These are phyloP conservation scores for Colossoma macropomum DNA, from an alignment of 2,113 vertebrate species.

Conservation along the genomic window DNA sequence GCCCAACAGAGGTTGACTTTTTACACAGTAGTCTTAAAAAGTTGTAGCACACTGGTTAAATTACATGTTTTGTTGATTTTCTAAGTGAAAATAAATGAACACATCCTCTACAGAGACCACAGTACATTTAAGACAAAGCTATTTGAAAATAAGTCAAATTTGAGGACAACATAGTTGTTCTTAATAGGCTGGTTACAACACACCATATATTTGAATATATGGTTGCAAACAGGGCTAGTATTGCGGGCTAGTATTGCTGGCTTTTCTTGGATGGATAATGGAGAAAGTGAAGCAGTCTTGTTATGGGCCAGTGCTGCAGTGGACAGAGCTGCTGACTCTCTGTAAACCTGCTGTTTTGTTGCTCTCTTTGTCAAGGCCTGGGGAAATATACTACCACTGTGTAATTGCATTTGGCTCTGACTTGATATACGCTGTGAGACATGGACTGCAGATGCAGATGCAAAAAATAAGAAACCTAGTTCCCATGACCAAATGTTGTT, in stretches of 20 bases:
- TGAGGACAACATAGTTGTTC: background rate
- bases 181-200: background rate
- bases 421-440: constrained; percentile 9
- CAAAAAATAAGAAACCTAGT: background rate
- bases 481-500: background rate
- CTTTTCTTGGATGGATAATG: background rate
- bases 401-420: background rate
- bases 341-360: background rate
- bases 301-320: background rate
- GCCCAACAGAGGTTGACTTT: too few relatives aligned
- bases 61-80: too few relatives aligned
- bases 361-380: constrained; percentile 8
- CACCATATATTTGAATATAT: background rate
- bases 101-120: too few relatives aligned
- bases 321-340: background rate
- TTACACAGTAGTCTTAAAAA: too few relatives aligned
- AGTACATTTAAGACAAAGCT: background rate
- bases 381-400: constrained; percentile 13
- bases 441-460: background rate
- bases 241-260: too few relatives aligned
- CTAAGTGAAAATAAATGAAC: too few relatives aligned
- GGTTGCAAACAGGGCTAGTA: background rate
- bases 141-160: background rate
- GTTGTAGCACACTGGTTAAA: too few relatives aligned
- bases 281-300: background rate